Evolutionary conservation across 2,888 invertebrate genomes (phyloP), one percentile per base, ranked within the genome.

Genomic region (Scelioninae gen. 1): DNA sequence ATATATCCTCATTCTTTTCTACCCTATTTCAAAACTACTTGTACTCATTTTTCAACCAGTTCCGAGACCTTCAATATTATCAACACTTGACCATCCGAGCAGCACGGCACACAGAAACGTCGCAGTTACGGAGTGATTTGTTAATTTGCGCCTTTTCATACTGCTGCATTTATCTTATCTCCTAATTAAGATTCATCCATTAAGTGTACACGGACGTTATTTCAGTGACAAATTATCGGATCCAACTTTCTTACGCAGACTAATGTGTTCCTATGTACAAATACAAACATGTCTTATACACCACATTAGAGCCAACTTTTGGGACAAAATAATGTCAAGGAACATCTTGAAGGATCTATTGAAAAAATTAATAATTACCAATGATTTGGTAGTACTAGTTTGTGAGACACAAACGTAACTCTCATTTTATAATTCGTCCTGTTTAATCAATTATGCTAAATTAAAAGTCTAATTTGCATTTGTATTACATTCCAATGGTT

Each of bases 261-360:
- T 82, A 76, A 79, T 78, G 81, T 84, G 76, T 56, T 49, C 62
- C 79, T 84, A 83, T 84, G 83, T 55, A 55, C 45, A 82, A 60
- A 74, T 51, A 75, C 63, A 79, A 56, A 74, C 60, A 75, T 53
- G 66, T 40, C 78, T 40, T n/a, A n/a, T n/a, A 76, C 72, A 80
- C 63, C 45, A 66, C 74, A 34, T 47, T 80, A 47, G 82, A 85
- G 86, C 85, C 86, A 86, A 86, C 74, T 85, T 85, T 85, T 72
- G 13, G 53, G 63, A 63, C 62, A 51, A 71, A 43, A 80, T 83
- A 83, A 74, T 83, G 79, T 58, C 76, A 38, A 51, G 11, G 23
- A 5, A 31, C 29, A 53, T 45, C 60, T 76, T 40, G 51, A 49
- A 68, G 43, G 49, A 43, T 53, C 60, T 16, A 13, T 10, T 32